Evolutionary conservation across 1,140 invertebrate species (phyloP), one percentile per base, ranked within the genome.

Genomic region (Ganaspis sp.): DNA sequence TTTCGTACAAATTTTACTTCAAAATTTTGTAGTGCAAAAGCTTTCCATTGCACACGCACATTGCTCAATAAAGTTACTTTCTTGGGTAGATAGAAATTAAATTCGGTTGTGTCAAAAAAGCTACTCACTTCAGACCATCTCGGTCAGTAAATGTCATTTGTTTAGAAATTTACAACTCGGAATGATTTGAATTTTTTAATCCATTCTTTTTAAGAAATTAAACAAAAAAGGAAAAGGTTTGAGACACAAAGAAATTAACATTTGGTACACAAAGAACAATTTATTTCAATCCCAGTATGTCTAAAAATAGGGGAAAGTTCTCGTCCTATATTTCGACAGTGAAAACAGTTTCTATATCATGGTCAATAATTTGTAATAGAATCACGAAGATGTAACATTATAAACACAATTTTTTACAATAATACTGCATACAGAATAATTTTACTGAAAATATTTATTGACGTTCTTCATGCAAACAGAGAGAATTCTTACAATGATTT

Each of bases 71-170:
- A 26, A 15, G 29, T 12, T 29, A 64, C 12, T 64, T 64, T 29
- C 29, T n/a, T 64, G 12, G 4, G 15, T 26, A 26, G 26, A 26
- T 15, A 29, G 15, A 64, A 23, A 64, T 29, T 12, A 64, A 34
- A 29, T 34, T 64, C 0, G 5, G 5, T 64, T 6, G 12, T 64
- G 58, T 64, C 58, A 64, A 64, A 64, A 26, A 29, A 64, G 23
- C 4, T 1, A 15, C 58, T 64, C 1, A 29, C 26, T 64, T 64
- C 58, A 64, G 23, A 15, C n/a, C 23, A 15, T 11, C 40, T 23
- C 54, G 70, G 78, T 82, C 17, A 23, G 34, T 6, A 23, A 75
- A 80, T 37, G 76, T 73, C 84, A 85, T 84, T 83, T 86, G 84
- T 85, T 77, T 76, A 5, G 26, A 77, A 17, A 17, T 40, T 49